phyloP scores from a whole-genome alignment of 2,888 invertebrate species.

The Nymphalis urticae region DNA sequence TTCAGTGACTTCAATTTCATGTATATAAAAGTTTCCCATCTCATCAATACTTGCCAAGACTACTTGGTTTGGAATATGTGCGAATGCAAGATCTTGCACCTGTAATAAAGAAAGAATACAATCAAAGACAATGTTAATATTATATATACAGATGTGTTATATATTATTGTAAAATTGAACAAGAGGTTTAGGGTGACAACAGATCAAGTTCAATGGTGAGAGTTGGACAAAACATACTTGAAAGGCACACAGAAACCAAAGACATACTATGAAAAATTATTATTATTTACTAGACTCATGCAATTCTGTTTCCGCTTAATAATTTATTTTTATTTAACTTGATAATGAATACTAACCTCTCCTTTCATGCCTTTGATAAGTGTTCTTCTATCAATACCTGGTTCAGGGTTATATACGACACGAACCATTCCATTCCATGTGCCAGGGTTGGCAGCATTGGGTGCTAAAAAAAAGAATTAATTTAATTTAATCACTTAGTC shows the following conservation, averaged over 20 bases:
- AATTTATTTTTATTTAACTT: too few species aligned
- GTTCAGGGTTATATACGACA: conserved; percentile 86
- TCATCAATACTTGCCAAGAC: conserved; percentile 94
- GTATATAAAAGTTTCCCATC: conserved; percentile 90
- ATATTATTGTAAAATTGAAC: background rate
- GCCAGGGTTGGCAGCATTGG: conserved; percentile 67
- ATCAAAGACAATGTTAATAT: background rate
- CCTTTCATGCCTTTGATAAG: conserved; percentile 94
- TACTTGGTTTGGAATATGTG: conserved; percentile 88
- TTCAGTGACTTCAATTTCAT: conserved; percentile 85
- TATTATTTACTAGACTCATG: conserved; percentile 52
- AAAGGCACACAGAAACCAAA: too few species aligned
- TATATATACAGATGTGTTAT: background rate
- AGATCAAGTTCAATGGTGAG: too few species aligned
- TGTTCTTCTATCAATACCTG: conserved; percentile 86
- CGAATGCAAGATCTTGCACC: conserved; percentile 96
- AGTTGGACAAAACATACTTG: too few species aligned
- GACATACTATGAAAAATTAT: too few species aligned
- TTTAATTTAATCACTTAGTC: background rate
- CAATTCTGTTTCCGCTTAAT: too few species aligned
- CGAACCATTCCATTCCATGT: conserved; percentile 88
- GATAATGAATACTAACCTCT: conserved; percentile 55
- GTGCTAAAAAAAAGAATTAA: conserved; percentile 49
- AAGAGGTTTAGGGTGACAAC: too few species aligned
- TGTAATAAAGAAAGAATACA: conserved; percentile 54